A percentile compares a stretch with the other conserved stretches of the same genome.
phyloP scores from a whole-genome alignment of 2,113 vertebrate species.

The Peromyscus leucopus region DNA sequence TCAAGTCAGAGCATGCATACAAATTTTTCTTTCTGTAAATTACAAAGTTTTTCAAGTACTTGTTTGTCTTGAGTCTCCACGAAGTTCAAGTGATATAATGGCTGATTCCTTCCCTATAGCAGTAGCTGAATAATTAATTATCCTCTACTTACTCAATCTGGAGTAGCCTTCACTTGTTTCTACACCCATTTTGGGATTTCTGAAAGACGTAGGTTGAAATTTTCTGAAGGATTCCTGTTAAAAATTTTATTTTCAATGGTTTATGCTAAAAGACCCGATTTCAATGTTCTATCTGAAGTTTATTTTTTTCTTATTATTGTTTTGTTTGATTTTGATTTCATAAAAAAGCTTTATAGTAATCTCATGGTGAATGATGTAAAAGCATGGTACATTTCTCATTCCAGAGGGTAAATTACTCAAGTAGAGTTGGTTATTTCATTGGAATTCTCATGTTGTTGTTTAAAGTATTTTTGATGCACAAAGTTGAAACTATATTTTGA shows the following conservation, averaged over 20 bases:
- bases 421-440: background rate
- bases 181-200: background rate
- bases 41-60: background rate
- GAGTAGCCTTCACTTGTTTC: background rate
- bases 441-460: background rate
- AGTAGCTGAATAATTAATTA: slow-evolving; percentile 38
- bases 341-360: background rate
- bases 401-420: background rate
- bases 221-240: slow-evolving; percentile 4
- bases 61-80: background rate
- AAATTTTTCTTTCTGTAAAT: background rate
- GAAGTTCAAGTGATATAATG: background rate
- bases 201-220: background rate
- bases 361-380: background rate
- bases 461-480: slow-evolving; percentile 1
- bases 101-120: background rate
- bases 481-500: background rate
- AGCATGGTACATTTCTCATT: slow-evolving; percentile 5
- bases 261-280: background rate
- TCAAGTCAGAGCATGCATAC: background rate
- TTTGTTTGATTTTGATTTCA: background rate
- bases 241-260: background rate
- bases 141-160: background rate
- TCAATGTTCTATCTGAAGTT: background rate
- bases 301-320: background rate